Percentiles rank a stretch among this genome's conserved stretches.
Conservation (phyloP, 2,888 invertebrate species). For the Eucriotettix oculatus region DNA sequence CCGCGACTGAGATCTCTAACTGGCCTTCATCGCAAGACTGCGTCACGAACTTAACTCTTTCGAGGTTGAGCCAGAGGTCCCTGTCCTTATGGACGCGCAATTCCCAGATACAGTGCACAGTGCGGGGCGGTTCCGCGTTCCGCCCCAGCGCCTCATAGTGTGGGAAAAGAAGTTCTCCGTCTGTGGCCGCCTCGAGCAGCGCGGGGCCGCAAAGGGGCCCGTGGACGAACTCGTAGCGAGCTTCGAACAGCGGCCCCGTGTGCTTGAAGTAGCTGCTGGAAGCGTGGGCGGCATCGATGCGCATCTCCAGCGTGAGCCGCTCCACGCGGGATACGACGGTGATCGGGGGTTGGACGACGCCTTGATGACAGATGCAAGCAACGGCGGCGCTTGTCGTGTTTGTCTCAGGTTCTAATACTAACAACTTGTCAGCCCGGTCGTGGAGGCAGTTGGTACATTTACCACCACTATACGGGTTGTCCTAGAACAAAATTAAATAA, state of each 20-base stretch:
- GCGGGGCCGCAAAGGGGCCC: slow-evolving; percentile 78
- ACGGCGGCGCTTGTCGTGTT: slow-evolving; percentile 23
- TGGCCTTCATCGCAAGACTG: slow-evolving; percentile 75
- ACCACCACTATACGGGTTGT: not conserved
- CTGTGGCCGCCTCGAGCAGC: slow-evolving; percentile 57
- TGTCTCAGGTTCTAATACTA: slow-evolving; percentile 23
- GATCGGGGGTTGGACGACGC: slow-evolving; percentile 45
- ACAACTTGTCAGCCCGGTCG: slow-evolving; percentile 35
- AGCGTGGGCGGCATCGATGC: slow-evolving; percentile 70
- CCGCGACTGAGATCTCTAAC: slow-evolving; percentile 63
- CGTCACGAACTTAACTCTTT: slow-evolving; percentile 58
- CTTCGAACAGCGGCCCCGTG: slow-evolving; percentile 66
- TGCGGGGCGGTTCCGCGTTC: slow-evolving; percentile 26
- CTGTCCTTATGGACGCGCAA: slow-evolving; percentile 61
- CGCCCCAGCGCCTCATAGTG: slow-evolving; percentile 58
- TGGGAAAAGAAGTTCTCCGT: slow-evolving; percentile 77
- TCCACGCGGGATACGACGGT: slow-evolving; percentile 61
- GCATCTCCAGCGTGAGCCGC: slow-evolving; percentile 61
- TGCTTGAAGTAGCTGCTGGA: slow-evolving; percentile 80
- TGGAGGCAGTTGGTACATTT: slow-evolving; percentile 56
- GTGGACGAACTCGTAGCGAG: slow-evolving; percentile 76
- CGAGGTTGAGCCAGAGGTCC: slow-evolving; percentile 75
- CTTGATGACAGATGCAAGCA: slow-evolving; percentile 45
- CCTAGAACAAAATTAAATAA: not conserved
- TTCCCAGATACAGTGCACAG: slow-evolving; percentile 60